A percentile compares a stretch with the other conserved stretches of the same genome.
These are phyloP conservation scores for Sylvia atricapilla DNA, from an alignment of 2,113 vertebrate genomes.

Conservation along the genomic window DNA sequence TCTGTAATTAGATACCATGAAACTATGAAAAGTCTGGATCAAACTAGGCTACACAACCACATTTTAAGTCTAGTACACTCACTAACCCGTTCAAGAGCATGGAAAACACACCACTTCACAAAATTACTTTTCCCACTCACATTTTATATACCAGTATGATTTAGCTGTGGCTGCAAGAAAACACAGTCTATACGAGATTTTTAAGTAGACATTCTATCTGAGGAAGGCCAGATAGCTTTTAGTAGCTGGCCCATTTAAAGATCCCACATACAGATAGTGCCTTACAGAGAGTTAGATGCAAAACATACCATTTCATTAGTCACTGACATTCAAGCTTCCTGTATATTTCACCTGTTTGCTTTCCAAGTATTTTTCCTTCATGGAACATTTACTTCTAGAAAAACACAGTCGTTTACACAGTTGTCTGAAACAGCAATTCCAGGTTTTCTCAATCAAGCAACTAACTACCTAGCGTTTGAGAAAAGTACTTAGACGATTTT, in stretches of 20 bases:
- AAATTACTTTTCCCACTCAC: background rate
- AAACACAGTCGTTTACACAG: background rate
- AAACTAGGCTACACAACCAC: background rate
- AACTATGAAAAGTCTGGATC: background rate
- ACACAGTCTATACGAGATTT: background rate
- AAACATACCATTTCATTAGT: background rate
- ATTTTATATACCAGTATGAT: background rate
- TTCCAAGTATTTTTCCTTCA: conserved; percentile 33
- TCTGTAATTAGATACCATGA: background rate
- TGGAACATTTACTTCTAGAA: background rate
- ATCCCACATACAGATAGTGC: background rate
- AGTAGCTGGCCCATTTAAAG: background rate
- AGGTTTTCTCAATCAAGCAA: background rate
- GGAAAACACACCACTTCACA: background rate
- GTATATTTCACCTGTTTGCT: conserved; percentile 1
- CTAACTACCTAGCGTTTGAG: background rate
- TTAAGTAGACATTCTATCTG: background rate
- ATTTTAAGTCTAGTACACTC: background rate
- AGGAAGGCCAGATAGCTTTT: background rate
- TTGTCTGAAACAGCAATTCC: background rate
- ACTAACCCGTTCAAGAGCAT: background rate
- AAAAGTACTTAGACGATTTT: background rate
- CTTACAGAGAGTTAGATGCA: background rate
- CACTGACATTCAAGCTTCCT: conserved; percentile 10
- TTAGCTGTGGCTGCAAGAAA: background rate